Percentiles rank a stretch among this genome's conserved stretches.
phyloP scores from a whole-genome alignment of 2,113 vertebrate species.

The Orthonyx spaldingii region DNA sequence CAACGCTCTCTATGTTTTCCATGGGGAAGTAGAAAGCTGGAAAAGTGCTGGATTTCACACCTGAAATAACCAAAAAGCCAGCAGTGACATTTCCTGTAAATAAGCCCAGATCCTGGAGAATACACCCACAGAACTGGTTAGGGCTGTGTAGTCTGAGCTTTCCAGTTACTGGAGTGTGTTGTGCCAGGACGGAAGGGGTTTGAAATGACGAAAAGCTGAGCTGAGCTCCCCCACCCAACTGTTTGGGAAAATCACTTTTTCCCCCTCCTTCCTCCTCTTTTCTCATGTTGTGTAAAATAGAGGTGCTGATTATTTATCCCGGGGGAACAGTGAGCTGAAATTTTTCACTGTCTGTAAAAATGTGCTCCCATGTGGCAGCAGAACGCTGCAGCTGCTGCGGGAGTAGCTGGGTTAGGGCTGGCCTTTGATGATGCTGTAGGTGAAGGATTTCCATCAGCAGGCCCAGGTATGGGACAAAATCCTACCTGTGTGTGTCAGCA shows the following conservation, averaged over 20 bases:
- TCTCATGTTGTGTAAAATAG: neutral
- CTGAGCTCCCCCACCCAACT: neutral
- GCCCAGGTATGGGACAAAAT: neutral
- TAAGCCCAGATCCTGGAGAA: neutral
- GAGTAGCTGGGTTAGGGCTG: neutral
- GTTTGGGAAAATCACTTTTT: neutral
- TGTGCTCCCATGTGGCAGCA: neutral
- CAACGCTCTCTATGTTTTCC: constrained; percentile 69
- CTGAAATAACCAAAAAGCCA: constrained; percentile 5
- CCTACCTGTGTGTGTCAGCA: neutral
- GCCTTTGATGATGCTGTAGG: neutral
- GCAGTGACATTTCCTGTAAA: neutral
- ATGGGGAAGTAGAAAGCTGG: constrained; percentile 75
- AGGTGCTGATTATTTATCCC: neutral
- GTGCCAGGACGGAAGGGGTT: neutral
- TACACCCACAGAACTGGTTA: neutral
- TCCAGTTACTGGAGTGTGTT: neutral
- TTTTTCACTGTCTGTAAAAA: neutral
- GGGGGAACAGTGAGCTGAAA: neutral
- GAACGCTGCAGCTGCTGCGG: neutral
- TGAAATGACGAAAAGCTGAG: neutral
- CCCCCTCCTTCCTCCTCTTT: neutral
- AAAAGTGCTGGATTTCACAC: neutral
- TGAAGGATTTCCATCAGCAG: neutral
- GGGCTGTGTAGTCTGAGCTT: neutral